Conservation (phyloP, 2,797 vertebrate genomes). For the Tapirus indicus region DNA sequence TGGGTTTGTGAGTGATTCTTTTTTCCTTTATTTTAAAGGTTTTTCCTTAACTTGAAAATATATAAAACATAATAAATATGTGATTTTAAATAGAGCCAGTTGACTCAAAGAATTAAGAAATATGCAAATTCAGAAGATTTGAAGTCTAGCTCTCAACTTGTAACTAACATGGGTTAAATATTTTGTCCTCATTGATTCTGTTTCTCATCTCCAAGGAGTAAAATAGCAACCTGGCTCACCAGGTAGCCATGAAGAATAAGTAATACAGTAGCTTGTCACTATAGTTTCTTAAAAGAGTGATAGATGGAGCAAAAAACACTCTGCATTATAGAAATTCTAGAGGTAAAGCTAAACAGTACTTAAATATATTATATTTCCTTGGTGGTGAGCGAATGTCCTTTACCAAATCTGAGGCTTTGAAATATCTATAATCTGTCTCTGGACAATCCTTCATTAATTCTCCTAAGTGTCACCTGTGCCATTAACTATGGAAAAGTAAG, state of each 20-base stretch:
- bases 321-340: background rate
- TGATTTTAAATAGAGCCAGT: background rate
- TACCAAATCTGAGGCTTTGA: conserved; percentile 57
- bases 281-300: background rate
- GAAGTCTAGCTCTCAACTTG: background rate
- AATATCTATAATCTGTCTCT: conserved; percentile 66
- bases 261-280: background rate
- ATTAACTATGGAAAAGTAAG: conserved; percentile 78
- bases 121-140: background rate
- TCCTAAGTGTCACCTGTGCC: conserved; percentile 74
- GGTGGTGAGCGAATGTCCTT: background rate
- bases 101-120: background rate
- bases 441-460: conserved; percentile 73
- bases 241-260: background rate
- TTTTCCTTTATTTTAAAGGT: background rate
- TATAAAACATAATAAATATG: background rate
- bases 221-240: background rate
- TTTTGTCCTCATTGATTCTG: background rate
- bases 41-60: background rate
- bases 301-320: background rate
- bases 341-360: conserved; percentile 20
- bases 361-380: background rate
- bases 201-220: background rate
- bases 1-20: background rate
- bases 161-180: background rate